These are phyloP conservation scores for Lichenostomus cassidix DNA, from an alignment of 2,113 vertebrate species.

Conservation along the genomic window DNA sequence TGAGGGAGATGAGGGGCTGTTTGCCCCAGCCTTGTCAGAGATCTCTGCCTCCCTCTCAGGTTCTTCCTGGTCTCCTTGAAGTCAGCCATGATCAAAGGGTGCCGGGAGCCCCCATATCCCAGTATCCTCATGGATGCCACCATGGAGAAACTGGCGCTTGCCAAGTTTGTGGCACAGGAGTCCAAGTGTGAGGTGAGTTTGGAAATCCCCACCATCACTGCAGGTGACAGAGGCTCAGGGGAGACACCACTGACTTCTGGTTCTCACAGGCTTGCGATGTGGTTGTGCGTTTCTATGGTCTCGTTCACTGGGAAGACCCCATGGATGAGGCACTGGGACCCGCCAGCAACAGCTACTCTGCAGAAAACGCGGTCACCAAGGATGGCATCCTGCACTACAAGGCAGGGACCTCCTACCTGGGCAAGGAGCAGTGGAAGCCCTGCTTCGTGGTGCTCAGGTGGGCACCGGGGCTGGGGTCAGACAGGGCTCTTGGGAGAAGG, in stretches of 20 bases:
- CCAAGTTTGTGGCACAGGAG: conserved; percentile 94
- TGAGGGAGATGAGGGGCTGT: background rate
- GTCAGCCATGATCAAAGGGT: conserved; percentile 93
- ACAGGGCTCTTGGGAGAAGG: background rate
- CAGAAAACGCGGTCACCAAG: conserved; percentile 72
- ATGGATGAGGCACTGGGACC: conserved; percentile 80
- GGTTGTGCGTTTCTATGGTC: conserved; percentile 85
- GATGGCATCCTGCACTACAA: conserved; percentile 90
- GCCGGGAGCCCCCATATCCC: conserved; percentile 91
- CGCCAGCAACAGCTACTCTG: conserved; percentile 19
- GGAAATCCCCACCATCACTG: fast-evolving
- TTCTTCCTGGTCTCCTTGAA: conserved; percentile 88
- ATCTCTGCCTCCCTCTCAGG: conserved; percentile 61
- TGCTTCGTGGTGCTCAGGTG: conserved; percentile 96
- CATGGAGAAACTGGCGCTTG: conserved; percentile 94
- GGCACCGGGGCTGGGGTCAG: background rate
- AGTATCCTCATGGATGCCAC: conserved; percentile 92
- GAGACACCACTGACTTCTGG: background rate
- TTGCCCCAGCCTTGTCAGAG: background rate
- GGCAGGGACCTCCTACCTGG: conserved; percentile 89
- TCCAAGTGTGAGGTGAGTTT: conserved; percentile 88
- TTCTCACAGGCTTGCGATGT: conserved; percentile 78
- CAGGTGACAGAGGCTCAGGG: fast-evolving
- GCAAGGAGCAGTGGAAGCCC: conserved; percentile 92
- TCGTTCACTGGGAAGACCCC: conserved; percentile 97